Conservation (phyloP, 2,797 vertebrate genomes). For the Pangasius sanitwongsei region DNA sequence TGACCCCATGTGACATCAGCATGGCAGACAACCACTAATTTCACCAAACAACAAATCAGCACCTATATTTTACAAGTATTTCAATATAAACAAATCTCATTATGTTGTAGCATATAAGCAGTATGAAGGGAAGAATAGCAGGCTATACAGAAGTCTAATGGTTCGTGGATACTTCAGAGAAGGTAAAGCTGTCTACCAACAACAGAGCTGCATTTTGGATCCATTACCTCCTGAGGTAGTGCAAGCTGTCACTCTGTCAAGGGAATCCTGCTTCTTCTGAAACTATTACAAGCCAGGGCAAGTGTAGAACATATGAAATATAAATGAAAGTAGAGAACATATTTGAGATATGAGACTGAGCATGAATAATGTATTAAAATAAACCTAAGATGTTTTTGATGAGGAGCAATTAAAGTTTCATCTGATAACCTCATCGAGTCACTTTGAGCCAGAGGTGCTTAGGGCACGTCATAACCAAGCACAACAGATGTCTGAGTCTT, state of each 20-base stretch:
- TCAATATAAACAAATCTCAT: not conserved
- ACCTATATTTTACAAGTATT: not conserved
- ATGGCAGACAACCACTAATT: not conserved
- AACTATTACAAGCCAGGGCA: slow-evolving; percentile 50
- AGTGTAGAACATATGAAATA: slow-evolving; percentile 67
- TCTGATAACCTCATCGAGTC: slow-evolving; percentile 54
- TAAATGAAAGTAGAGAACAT: slow-evolving; percentile 55
- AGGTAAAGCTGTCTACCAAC: slow-evolving; percentile 55
- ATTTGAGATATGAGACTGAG: slow-evolving; percentile 27
- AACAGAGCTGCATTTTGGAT: slow-evolving; percentile 65
- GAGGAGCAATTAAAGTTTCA: slow-evolving; percentile 52
- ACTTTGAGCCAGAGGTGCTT: slow-evolving; percentile 42
- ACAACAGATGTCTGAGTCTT: slow-evolving; percentile 40
- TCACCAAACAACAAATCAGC: not conserved
- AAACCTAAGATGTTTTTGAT: slow-evolving; percentile 49
- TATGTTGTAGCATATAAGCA: not conserved
- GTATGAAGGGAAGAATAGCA: not conserved
- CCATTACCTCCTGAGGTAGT: slow-evolving; percentile 65
- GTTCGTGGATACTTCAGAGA: not conserved
- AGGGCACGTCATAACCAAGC: slow-evolving; percentile 40
- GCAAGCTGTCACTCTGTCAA: slow-evolving; percentile 64
- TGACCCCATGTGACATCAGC: not conserved
- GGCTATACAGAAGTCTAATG: slow-evolving; percentile 2
- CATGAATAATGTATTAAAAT: slow-evolving; percentile 51
- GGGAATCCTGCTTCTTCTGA: slow-evolving; percentile 55